Percentiles rank a stretch among this genome's conserved stretches.
Conservation (phyloP, 2,113 vertebrate species). For the Pyxicephalus adspersus region DNA sequence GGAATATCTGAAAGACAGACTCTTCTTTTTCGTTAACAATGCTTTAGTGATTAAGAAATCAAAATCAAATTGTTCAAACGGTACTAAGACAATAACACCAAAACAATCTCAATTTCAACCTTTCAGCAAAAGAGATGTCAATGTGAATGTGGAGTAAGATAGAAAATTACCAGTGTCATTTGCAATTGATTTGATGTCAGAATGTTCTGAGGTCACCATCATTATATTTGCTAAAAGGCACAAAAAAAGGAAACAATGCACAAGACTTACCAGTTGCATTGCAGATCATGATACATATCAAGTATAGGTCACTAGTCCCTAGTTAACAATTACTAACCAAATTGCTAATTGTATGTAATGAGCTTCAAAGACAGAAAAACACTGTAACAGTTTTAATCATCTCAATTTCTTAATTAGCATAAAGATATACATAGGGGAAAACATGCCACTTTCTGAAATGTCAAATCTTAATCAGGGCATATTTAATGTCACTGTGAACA, state of each 20-base stretch:
- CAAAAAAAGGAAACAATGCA: constrained; percentile 28
- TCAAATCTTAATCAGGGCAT: constrained; percentile 53
- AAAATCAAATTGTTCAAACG: constrained; percentile 45
- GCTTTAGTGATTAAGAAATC: constrained; percentile 50
- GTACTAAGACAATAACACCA: constrained; percentile 45
- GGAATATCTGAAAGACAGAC: no score
- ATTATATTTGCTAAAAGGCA: constrained; percentile 49
- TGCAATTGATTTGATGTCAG: constrained; percentile 56
- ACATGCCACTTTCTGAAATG: constrained; percentile 53
- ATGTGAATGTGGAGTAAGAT: constrained; percentile 39
- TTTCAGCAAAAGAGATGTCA: constrained; percentile 54
- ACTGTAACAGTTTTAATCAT: constrained; percentile 47
- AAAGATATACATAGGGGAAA: constrained; percentile 49
- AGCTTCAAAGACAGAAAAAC: constrained; percentile 50
- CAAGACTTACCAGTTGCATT: neutral
- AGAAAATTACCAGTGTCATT: constrained; percentile 54
- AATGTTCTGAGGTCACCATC: constrained; percentile 55
- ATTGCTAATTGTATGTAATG: constrained; percentile 54
- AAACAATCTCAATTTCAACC: constrained; percentile 46
- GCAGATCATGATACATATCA: neutral
- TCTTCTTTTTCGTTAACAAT: constrained; percentile 41
- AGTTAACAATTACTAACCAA: constrained; percentile 53
- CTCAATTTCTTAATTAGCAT: constrained; percentile 51
- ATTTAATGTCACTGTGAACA: constrained; percentile 51
- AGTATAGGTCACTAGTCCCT: constrained; percentile 32